These are phyloP conservation scores for Sminthurinus aureus DNA, from an alignment of 2,888 invertebrate species.

Conservation along the genomic window DNA sequence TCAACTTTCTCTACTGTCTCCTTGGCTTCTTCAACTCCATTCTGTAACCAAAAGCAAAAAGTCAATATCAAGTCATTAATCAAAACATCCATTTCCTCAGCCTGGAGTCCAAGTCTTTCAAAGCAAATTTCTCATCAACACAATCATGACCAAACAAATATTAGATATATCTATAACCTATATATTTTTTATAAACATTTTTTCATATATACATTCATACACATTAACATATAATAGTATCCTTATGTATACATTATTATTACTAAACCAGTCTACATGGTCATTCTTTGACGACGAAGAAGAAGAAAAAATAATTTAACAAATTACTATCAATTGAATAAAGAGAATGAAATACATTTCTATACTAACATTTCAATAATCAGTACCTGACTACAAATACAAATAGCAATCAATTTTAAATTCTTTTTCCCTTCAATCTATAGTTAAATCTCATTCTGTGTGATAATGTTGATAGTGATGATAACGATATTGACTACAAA, in stretches of 20 bases:
- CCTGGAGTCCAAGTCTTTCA: background rate
- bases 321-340: background rate
- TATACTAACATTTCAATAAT: background rate
- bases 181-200: background rate
- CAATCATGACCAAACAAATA: constrained; percentile 1
- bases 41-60: constrained; percentile 8
- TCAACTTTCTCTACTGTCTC: constrained; percentile 34
- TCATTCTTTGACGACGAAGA: background rate
- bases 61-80: constrained; percentile 17
- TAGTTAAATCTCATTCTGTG: background rate
- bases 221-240: background rate
- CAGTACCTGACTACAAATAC: background rate
- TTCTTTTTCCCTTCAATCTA: background rate
- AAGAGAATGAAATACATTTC: background rate
- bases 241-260: background rate
- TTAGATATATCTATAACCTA: background rate
- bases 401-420: background rate
- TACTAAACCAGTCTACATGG: background rate
- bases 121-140: constrained; percentile 3
- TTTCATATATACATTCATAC: background rate
- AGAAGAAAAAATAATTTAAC: background rate
- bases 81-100: constrained; percentile 10
- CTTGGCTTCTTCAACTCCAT: constrained; percentile 17
- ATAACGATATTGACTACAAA: too few relatives aligned
- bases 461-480: background rate